Evolutionary conservation across 2,797 vertebrate species (phyloP).

Genomic region (Microchirus variegatus): DNA sequence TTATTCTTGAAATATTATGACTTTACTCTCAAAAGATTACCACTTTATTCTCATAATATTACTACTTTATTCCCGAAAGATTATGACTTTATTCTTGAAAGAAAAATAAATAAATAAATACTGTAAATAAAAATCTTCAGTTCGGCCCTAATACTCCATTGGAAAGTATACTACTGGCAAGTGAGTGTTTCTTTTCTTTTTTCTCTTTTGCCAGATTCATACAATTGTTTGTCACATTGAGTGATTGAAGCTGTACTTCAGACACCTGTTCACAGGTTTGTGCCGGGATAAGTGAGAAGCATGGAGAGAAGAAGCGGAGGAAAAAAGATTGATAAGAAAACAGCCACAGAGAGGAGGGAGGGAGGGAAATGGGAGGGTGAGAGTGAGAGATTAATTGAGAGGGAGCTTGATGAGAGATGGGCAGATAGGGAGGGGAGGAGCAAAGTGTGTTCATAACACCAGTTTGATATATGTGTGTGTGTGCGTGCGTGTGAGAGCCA

Average conservation of each 20-base stretch:
- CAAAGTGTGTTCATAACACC: conserved; percentile 15
- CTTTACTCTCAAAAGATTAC: no score
- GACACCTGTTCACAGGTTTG: conserved; percentile 15
- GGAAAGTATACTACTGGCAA: no score
- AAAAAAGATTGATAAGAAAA: conserved; percentile 17
- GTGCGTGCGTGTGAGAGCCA: background rate
- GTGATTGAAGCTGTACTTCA: conserved; percentile 15
- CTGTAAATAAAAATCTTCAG: no score
- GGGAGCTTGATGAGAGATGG: conserved; percentile 48
- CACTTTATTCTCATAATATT: no score
- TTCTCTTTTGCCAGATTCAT: conserved; percentile 22
- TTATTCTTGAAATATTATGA: no score
- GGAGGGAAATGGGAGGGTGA: conserved; percentile 20
- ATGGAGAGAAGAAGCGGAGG: conserved; percentile 7
- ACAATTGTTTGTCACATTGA: conserved; percentile 24
- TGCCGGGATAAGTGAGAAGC: conserved; percentile 22
- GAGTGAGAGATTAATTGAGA: conserved; percentile 54
- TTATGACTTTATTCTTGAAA: no score
- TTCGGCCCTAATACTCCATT: no score
- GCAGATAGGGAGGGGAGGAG: conserved; percentile 27
- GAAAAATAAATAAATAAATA: no score
- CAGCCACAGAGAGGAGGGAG: conserved; percentile 15
- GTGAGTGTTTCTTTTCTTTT: no score
- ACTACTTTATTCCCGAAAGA: no score
- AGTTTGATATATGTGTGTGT: conserved; percentile 10